Evolutionary conservation across 2,113 vertebrate genomes (phyloP).

Genomic region (Cercopithecus mona): DNA sequence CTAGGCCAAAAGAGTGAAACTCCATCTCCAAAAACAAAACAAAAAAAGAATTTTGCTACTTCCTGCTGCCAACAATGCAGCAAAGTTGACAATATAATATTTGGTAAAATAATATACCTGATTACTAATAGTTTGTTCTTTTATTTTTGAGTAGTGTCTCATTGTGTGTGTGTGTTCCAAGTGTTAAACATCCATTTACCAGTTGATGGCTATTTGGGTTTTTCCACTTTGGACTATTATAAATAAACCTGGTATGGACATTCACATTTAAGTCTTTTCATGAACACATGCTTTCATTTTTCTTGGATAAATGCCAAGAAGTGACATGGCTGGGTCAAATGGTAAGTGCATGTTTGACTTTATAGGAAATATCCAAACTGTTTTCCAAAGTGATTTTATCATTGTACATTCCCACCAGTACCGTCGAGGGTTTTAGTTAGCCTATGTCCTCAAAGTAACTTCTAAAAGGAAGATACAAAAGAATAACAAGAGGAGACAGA

Average conservation of each 20-base stretch:
- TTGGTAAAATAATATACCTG: neutral
- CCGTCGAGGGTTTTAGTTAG: neutral
- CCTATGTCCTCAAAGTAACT: neutral
- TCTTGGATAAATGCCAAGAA: neutral
- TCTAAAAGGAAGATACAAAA: neutral
- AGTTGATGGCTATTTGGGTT: neutral
- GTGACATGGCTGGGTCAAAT: neutral
- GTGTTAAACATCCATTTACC: neutral
- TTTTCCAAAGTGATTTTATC: neutral
- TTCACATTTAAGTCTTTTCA: neutral
- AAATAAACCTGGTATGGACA: neutral
- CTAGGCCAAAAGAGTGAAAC: too few species aligned
- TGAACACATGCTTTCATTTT: neutral
- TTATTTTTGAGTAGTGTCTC: neutral
- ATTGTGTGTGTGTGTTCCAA: neutral
- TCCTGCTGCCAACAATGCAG: neutral
- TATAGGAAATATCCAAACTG: neutral
- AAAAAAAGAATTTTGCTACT: neutral
- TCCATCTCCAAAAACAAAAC: too few species aligned
- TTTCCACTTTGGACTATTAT: neutral
- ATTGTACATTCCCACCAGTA: neutral
- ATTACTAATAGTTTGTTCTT: neutral
- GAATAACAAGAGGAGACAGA: neutral
- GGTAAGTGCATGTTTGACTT: neutral
- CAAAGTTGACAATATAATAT: neutral